Percentiles rank a stretch among this genome's conserved stretches.
These are phyloP conservation scores for Apolygus lucorum DNA, from an alignment of 1,140 invertebrate genomes.

Conservation along the genomic window DNA sequence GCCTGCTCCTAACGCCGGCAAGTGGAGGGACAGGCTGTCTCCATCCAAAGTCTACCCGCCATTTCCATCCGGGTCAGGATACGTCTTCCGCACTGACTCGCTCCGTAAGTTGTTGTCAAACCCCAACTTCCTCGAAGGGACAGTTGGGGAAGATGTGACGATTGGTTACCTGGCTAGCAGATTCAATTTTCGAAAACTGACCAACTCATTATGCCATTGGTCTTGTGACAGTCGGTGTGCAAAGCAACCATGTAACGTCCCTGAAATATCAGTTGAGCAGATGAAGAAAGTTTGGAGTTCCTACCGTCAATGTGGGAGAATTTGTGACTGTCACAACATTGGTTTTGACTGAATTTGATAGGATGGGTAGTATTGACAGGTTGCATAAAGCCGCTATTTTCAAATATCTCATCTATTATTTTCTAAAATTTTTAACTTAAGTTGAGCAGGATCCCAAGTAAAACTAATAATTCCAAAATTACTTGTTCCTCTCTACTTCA, in stretches of 20 bases:
- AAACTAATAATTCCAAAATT: too few species aligned
- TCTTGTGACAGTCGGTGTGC: not conserved
- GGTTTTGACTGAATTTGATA: too few species aligned
- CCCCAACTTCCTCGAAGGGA: not conserved
- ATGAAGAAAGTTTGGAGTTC: not conserved
- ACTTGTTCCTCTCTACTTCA: too few species aligned
- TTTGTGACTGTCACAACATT: not conserved
- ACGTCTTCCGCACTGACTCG: not conserved
- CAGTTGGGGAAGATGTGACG: not conserved
- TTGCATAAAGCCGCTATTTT: too few species aligned
- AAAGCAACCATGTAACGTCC: not conserved
- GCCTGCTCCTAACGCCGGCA: not conserved
- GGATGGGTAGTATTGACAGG: too few species aligned
- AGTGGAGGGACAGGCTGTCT: not conserved
- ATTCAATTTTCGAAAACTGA: not conserved
- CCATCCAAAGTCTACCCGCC: not conserved
- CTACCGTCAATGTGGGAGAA: not conserved
- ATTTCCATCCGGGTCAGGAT: conserved; percentile 4
- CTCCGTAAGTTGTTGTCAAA: not conserved
- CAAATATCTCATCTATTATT: too few species aligned
- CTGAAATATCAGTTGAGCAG: not conserved
- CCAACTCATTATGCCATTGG: not conserved
- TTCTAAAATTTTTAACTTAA: too few species aligned
- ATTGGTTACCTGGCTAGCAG: not conserved
- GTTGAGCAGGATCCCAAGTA: too few species aligned